Evolutionary conservation across 1,140 invertebrate genomes (phyloP).

Genomic region (Matsumurasca onukii): DNA sequence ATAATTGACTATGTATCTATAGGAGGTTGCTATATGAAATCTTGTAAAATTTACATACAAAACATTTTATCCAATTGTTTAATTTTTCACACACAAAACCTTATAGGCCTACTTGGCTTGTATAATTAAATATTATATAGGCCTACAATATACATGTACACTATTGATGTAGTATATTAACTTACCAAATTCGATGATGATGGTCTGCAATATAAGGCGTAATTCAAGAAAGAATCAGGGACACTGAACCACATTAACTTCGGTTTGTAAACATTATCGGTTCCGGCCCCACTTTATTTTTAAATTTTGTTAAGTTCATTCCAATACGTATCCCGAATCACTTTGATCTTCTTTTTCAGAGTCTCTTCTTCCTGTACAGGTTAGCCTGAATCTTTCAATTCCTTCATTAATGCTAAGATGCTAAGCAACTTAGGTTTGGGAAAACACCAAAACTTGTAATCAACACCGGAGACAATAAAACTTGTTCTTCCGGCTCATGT

Average conservation of each 20-base stretch:
- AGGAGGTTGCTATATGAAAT: too few relatives aligned
- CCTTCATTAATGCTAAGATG: too few relatives aligned
- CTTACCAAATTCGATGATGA: background rate
- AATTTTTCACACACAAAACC: background rate
- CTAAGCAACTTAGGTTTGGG: background rate
- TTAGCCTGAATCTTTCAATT: too few relatives aligned
- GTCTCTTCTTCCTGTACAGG: too few relatives aligned
- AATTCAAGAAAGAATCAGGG: slow-evolving; percentile 34
- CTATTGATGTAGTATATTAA: background rate
- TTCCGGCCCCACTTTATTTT: too few relatives aligned
- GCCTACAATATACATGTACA: background rate
- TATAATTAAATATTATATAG: background rate
- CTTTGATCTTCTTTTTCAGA: too few relatives aligned
- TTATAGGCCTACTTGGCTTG: background rate
- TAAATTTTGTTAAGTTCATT: too few relatives aligned
- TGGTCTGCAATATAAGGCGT: background rate
- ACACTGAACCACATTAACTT: background rate
- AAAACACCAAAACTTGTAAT: background rate
- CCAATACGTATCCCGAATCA: too few relatives aligned
- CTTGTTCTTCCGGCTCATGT: background rate
- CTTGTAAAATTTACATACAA: background rate
- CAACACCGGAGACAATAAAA: background rate
- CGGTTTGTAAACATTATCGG: too few relatives aligned
- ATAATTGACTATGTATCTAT: too few relatives aligned
- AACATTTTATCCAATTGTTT: background rate